Evolutionary conservation across 2,888 invertebrate genomes (phyloP).

Genomic region (Torymus texanus): DNA sequence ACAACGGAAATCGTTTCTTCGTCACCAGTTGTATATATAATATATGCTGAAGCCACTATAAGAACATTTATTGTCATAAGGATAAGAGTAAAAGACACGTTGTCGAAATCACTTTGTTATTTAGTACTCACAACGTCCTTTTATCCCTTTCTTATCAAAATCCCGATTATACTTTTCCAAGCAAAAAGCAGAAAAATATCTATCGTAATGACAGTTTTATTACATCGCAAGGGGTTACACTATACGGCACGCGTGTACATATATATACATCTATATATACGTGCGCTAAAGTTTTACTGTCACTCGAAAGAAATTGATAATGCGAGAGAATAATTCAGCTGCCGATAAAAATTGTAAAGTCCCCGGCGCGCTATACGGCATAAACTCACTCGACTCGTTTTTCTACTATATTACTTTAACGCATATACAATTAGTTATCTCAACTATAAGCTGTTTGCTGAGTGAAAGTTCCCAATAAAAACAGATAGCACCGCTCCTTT

Average conservation of each 20-base stretch:
- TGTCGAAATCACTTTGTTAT: not conserved
- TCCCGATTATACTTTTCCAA: no score
- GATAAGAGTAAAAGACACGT: not conserved
- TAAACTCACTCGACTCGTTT: conserved; percentile 45
- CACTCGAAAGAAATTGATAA: not conserved
- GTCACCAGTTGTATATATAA: no score
- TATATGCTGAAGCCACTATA: no score
- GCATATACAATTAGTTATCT: conserved; percentile 27
- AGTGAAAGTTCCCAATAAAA: conserved; percentile 45
- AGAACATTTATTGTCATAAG: not conserved
- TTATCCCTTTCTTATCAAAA: not conserved
- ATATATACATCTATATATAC: no score
- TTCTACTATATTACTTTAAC: conserved; percentile 37
- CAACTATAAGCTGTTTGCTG: conserved; percentile 13
- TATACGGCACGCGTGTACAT: no score
- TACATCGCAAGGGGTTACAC: no score
- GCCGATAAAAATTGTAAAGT: conserved; percentile 9
- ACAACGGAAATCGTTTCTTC: no score
- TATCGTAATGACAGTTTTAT: no score
- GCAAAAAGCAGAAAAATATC: no score
- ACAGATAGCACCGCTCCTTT: not conserved
- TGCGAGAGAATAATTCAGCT: conserved; percentile 19
- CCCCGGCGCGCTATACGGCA: not conserved
- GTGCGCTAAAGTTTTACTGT: no score
- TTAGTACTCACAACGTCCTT: not conserved